Evolutionary conservation across 2,113 vertebrate species (phyloP), one percentile per base, ranked within the genome.

Genomic region (Falco punctatus): DNA sequence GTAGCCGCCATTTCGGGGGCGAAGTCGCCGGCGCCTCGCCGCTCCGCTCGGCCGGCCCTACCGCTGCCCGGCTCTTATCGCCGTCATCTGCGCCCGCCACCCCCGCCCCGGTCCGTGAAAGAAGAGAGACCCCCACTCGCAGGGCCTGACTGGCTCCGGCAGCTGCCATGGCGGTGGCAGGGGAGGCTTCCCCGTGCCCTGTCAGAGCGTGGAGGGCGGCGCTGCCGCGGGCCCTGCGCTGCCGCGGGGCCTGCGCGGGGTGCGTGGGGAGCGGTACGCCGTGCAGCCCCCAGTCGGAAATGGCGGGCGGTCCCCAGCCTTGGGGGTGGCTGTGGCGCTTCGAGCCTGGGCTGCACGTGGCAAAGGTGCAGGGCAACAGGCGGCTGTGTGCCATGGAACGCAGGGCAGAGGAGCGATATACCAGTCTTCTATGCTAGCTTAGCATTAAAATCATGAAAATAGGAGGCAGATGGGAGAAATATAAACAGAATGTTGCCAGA

Each of bases 371-470:
- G 49, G 42, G 30, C 32, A 5, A 6, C 12, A 20, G 38, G 46
- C 1, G 3, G n/a, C 35, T 17, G 27, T 13, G 35, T 1, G 7
- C 1, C 0, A 5, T 7, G 54, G n/a, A 3, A 5, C 8, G 46
- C 18, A 4, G n/a, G 27, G 35, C 33, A 27, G 16, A 17, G 11
- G 32, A 24, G 20, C 11, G 11, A 6, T 55, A 44, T 58, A 65
- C 16, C 5, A 9, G 14, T 40, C 16, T 92, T 75, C 16, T 54
- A 17, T 69, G 38, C 51, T 66, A 71, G 14, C 3, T 58, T 73
- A 54, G 26, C 33, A 30, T 75, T 54, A 52, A 32, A 62, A 30
- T 75, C 6, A 24, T 67, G 40, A 48, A 42, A 55, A 6, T 12
- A 86, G 40, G 21, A 90, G 70, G 65, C 70, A 22, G 8, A 35